These are phyloP conservation scores for Falco berigora DNA, from an alignment of 2,797 vertebrate genomes.

Conservation along the genomic window DNA sequence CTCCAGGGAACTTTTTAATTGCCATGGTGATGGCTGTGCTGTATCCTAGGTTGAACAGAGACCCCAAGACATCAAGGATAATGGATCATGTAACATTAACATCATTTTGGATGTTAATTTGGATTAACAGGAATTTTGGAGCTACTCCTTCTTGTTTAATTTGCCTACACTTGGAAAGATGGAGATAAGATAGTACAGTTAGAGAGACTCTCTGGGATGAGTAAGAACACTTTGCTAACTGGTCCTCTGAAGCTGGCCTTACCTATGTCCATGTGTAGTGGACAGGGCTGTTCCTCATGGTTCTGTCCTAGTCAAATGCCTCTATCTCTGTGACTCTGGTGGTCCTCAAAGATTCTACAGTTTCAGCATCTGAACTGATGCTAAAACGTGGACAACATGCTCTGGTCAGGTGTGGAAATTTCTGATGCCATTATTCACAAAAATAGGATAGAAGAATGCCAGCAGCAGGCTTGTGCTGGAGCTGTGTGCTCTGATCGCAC, in stretches of 20 bases:
- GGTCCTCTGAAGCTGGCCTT: not conserved
- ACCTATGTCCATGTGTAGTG: not conserved
- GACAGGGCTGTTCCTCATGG: not conserved
- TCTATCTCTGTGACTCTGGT: not conserved
- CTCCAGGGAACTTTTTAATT: not conserved
- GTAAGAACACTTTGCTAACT: not conserved
- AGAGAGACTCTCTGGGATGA: not conserved
- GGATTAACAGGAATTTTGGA: not conserved
- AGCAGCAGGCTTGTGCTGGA: not conserved
- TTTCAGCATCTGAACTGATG: not conserved
- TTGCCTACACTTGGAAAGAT: not conserved
- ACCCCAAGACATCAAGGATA: not conserved
- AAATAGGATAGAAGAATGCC: not conserved
- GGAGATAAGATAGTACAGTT: not conserved
- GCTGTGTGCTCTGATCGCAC: not conserved
- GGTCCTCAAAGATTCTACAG: not conserved
- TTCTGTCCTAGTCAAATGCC: not conserved
- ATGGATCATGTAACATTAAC: not conserved
- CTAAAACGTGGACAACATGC: not conserved
- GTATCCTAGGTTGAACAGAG: not conserved
- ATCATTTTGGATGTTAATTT: too few species aligned
- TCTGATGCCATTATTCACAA: not conserved
- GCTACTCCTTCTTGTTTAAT: not conserved
- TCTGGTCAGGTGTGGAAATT: not conserved
- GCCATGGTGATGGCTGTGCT: not conserved